Evolutionary conservation across 2,888 invertebrate species (phyloP), one percentile per base, ranked within the genome.

Genomic region (Thumatha senex): DNA sequence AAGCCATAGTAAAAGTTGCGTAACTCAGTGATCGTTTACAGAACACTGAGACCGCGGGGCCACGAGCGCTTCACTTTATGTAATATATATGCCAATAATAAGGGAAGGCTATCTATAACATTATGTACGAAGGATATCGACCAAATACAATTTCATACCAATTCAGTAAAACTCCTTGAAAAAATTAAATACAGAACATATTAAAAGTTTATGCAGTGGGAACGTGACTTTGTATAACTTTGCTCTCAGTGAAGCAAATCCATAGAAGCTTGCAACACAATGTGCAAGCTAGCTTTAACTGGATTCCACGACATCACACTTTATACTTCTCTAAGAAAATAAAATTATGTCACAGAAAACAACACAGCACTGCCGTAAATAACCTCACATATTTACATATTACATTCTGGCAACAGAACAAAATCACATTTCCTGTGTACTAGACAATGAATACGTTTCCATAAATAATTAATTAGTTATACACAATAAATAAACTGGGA

Each of bases 211-310:
- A 46, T 51, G 15, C 14, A 35, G 39, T 13, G 44, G 9, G 43
- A 47, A 35, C 47, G 51, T 48, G 51, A 58, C 52, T 61, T 52
- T 49, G 54, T 61, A 65, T 47, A 56, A 66, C 61, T 70, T 57
- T 56, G 61, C 62, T 66, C 62, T 63, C 69, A 62, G 69, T 62
- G 50, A 58, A 64, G 59, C 59, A 68, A 72, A 75, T 75, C 76
- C 67, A 48, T 56, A 44, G 48, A 63, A 75, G 13, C 29, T 63
- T 68, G 66, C 63, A 70, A 63, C 60, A 70, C 62, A 71, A 72
- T 69, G 63, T 69, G 66, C 70, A 70, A 67, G 63, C 67, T 54
- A 58, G 70, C 62, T 74, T 63, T 63, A 63, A 63, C 63, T 55
- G 63, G 62, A 74, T 68, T 70, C 56, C 62, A 56, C 57, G 48